Conservation (phyloP, 2,113 vertebrate genomes). For the Nibea albiflora region DNA sequence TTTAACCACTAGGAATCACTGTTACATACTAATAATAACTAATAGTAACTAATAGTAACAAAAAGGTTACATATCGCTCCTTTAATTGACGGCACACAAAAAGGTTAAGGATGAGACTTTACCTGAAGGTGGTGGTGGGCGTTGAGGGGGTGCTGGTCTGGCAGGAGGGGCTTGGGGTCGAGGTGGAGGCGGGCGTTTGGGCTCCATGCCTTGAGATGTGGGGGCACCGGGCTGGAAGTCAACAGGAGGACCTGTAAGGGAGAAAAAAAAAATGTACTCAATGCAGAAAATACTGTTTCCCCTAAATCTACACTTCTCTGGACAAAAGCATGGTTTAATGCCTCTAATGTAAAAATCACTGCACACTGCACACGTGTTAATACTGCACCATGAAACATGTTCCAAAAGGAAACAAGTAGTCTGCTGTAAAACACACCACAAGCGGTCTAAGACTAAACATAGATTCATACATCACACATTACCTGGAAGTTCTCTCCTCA, state of each 20-base stretch:
- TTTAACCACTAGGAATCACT: no score
- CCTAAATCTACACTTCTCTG: background rate
- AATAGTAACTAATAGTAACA: no score
- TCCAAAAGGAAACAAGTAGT: conserved; percentile 10
- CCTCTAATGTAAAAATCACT: no score
- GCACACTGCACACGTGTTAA: conserved; percentile 25
- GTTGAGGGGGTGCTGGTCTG: conserved; percentile 93
- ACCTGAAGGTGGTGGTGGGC: conserved; percentile 98
- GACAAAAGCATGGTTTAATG: background rate
- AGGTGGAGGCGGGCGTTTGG: conserved; percentile 93
- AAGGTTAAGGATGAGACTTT: conserved; percentile 27
- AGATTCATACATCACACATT: conserved; percentile 51
- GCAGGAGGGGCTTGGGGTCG: conserved; percentile 91
- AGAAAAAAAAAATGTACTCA: background rate
- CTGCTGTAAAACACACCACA: conserved; percentile 26
- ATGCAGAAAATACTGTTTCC: background rate
- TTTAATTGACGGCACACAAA: conserved; percentile 53
- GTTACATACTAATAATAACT: no score
- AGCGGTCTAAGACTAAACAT: conserved; percentile 20
- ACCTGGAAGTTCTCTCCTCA: conserved; percentile 76
- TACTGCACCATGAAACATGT: background rate
- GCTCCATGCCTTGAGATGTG: conserved; percentile 83
- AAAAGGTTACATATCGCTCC: no score
- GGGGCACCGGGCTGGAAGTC: conserved; percentile 86
- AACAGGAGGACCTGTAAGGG: conserved; percentile 78